A percentile compares a stretch with the other conserved stretches of the same genome.
phyloP scores from a whole-genome alignment of 1,140 invertebrate species.

The Drosophila kohkoa region DNA sequence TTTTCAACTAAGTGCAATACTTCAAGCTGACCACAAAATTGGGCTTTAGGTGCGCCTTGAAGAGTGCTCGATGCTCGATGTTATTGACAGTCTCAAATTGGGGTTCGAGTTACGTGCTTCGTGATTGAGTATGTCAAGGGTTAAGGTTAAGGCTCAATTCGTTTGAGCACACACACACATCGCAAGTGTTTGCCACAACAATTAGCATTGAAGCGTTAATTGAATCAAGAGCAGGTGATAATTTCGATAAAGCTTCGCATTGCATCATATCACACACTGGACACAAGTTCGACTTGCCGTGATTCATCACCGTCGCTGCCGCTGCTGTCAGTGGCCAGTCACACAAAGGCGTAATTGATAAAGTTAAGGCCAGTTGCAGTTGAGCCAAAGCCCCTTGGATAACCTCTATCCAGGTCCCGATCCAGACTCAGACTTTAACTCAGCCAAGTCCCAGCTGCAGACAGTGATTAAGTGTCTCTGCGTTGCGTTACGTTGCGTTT shows the following conservation, averaged over 20 bases:
- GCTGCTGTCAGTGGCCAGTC: slow-evolving; percentile 52
- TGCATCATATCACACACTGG: neutral
- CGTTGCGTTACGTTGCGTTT: slow-evolving; percentile 50
- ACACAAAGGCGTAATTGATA: slow-evolving; percentile 69
- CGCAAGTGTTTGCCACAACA: slow-evolving; percentile 9
- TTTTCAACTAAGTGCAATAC: neutral
- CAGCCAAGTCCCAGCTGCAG: slow-evolving; percentile 35
- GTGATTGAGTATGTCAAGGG: neutral
- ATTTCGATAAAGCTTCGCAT: slow-evolving; percentile 30
- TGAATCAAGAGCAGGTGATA: slow-evolving; percentile 59
- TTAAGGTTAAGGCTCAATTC: neutral
- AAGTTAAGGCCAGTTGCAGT: slow-evolving; percentile 56
- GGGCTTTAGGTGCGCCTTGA: slow-evolving; percentile 27
- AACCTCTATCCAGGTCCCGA: slow-evolving; percentile 4
- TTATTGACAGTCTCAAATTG: neutral
- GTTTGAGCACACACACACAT: neutral
- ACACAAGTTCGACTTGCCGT: slow-evolving; percentile 55
- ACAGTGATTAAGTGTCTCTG: slow-evolving; percentile 78
- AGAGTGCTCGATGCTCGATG: slow-evolving; percentile 12
- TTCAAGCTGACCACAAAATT: slow-evolving; percentile 46
- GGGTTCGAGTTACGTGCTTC: neutral
- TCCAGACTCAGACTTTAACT: neutral
- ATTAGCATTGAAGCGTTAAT: slow-evolving; percentile 67
- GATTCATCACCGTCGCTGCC: slow-evolving; percentile 60
- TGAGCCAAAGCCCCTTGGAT: slow-evolving; percentile 7